phyloP scores from a whole-genome alignment of 2,113 vertebrate species.

The Pavo muticus region DNA sequence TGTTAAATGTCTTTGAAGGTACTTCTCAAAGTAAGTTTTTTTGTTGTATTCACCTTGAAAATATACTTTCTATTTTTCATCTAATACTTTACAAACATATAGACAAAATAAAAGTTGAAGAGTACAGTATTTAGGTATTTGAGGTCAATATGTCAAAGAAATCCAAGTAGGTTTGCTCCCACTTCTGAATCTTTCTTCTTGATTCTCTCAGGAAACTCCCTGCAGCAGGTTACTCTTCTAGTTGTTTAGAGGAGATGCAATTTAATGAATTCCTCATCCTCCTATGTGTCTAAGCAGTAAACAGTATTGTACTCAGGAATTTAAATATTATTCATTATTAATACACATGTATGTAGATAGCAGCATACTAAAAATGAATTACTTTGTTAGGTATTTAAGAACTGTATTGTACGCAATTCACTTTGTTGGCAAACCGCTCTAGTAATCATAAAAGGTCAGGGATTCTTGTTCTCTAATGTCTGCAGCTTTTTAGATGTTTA shows the following conservation, averaged over 20 bases:
- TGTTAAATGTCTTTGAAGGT: too few relatives aligned
- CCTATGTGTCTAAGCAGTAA: not conserved
- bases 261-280: not conserved
- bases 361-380: slow-evolving; percentile 25
- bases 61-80: too few relatives aligned
- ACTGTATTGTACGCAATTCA: slow-evolving; percentile 29
- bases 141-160: too few relatives aligned
- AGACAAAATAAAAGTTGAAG: too few relatives aligned
- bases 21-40: too few relatives aligned
- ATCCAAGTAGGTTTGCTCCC: too few relatives aligned
- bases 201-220: too few relatives aligned
- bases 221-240: not conserved
- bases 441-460: slow-evolving; percentile 72
- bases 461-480: slow-evolving; percentile 68
- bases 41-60: too few relatives aligned
- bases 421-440: slow-evolving; percentile 48
- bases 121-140: too few relatives aligned
- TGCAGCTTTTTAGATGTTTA: slow-evolving; percentile 70
- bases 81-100: too few relatives aligned
- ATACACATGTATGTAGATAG: slow-evolving; percentile 25
- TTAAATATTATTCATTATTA: slow-evolving; percentile 57
- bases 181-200: too few relatives aligned
- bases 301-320: not conserved
- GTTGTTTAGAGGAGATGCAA: not conserved
- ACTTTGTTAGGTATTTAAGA: slow-evolving; percentile 61